Evolutionary conservation across 2,113 vertebrate genomes (phyloP).

Genomic region (Chroicocephalus ridibundus): DNA sequence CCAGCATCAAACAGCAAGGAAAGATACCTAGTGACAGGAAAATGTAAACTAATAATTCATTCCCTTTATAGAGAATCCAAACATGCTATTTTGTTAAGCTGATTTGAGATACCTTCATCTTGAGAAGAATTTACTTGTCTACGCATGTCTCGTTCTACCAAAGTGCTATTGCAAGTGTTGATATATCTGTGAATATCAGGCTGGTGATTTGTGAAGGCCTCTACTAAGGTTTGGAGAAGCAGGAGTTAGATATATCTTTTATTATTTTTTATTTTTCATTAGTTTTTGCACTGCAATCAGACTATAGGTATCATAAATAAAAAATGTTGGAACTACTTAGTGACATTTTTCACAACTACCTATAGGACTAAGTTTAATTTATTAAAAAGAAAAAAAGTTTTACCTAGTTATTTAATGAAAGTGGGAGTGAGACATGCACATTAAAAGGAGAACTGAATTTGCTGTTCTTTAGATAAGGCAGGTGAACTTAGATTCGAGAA

Average conservation of each 20-base stretch:
- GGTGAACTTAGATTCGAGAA: not conserved
- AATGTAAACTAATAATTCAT: constrained; percentile 63
- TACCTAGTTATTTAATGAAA: not conserved
- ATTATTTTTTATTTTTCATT: not conserved
- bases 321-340: not conserved
- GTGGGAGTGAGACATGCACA: accelerated
- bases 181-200: not conserved
- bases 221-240: not conserved
- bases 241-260: not conserved
- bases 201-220: not conserved
- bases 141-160: accelerated
- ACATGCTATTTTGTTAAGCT: constrained; percentile 34
- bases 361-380: not conserved
- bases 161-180: not conserved
- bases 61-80: constrained; percentile 57
- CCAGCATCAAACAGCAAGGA: constrained; percentile 47
- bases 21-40: constrained; percentile 35
- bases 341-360: not conserved
- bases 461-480: not conserved
- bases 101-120: constrained; percentile 30
- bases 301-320: not conserved
- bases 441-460: not conserved
- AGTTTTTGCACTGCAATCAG: not conserved
- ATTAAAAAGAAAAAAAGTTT: not conserved
- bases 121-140: constrained; percentile 19